Percentiles rank a stretch among this genome's conserved stretches.
phyloP scores from a whole-genome alignment of 2,888 invertebrate genomes.

The Clepsis dumicolana region DNA sequence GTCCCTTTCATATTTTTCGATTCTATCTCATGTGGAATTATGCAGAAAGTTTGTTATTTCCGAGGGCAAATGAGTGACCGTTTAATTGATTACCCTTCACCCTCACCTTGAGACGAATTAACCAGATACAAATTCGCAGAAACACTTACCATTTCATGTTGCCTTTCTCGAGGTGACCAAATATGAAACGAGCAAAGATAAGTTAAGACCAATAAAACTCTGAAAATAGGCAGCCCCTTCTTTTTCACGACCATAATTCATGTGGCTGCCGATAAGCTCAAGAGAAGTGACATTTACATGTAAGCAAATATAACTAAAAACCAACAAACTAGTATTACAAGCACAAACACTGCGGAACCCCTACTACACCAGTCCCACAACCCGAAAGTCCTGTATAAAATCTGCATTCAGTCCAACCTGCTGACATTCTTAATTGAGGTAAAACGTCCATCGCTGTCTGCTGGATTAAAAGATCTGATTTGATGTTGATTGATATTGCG shows the following conservation, averaged over 20 bases:
- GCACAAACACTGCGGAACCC: background rate
- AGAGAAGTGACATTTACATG: background rate
- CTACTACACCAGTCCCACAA: slow-evolving; percentile 29
- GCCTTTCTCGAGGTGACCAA: slow-evolving; percentile 32
- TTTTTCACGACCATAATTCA: background rate
- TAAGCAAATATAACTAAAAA: background rate
- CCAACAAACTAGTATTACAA: background rate
- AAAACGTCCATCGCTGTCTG: slow-evolving; percentile 61
- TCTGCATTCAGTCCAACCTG: slow-evolving; percentile 54
- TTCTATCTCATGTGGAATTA: background rate
- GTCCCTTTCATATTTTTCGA: background rate
- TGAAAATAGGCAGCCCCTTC: background rate
- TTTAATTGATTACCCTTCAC: slow-evolving; percentile 42
- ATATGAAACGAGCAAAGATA: slow-evolving; percentile 1
- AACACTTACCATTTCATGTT: slow-evolving; percentile 34
- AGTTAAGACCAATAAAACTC: background rate
- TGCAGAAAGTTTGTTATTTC: slow-evolving; percentile 29
- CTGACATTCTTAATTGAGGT: slow-evolving; percentile 74
- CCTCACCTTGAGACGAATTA: slow-evolving; percentile 43
- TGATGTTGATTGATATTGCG: slow-evolving; percentile 78
- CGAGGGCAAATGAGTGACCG: slow-evolving; percentile 41
- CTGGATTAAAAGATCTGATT: slow-evolving; percentile 72
- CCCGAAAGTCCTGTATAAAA: slow-evolving; percentile 50
- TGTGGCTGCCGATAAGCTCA: background rate
- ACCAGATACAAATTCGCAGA: slow-evolving; percentile 40